phyloP scores from a whole-genome alignment of 2,113 vertebrate genomes.

The Bubo blakistoni region DNA sequence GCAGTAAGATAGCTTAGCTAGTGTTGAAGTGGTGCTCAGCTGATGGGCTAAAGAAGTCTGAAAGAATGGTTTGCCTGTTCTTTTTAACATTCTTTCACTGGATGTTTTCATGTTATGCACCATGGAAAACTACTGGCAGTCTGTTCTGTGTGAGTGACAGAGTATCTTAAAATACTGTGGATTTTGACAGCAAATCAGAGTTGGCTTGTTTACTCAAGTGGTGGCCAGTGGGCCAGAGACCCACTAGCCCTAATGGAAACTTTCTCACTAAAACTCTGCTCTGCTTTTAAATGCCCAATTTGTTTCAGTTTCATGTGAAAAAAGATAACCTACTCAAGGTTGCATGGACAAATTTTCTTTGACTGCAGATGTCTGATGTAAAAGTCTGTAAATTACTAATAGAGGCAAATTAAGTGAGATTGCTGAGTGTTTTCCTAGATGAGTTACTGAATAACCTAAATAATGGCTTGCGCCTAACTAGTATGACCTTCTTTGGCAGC shows the following conservation, averaged over 20 bases:
- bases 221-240: neutral
- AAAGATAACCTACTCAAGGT: neutral
- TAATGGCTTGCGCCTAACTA: neutral
- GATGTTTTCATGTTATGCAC: neutral
- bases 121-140: neutral
- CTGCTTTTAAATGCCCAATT: neutral
- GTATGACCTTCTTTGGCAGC: neutral
- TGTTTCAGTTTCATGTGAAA: neutral
- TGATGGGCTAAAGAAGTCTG: neutral
- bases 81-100: neutral
- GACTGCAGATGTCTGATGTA: neutral
- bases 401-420: neutral
- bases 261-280: neutral
- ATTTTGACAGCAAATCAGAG: neutral
- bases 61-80: neutral
- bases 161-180: neutral
- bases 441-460: neutral
- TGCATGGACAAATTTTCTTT: neutral
- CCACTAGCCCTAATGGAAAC: neutral
- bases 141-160: neutral
- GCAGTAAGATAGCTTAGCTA: neutral
- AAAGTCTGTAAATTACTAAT: neutral
- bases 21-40: neutral
- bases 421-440: neutral
- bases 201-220: neutral